Evolutionary conservation across 2,888 invertebrate genomes (phyloP), one percentile per base, ranked within the genome.

Genomic region (Drosophila mettleri): DNA sequence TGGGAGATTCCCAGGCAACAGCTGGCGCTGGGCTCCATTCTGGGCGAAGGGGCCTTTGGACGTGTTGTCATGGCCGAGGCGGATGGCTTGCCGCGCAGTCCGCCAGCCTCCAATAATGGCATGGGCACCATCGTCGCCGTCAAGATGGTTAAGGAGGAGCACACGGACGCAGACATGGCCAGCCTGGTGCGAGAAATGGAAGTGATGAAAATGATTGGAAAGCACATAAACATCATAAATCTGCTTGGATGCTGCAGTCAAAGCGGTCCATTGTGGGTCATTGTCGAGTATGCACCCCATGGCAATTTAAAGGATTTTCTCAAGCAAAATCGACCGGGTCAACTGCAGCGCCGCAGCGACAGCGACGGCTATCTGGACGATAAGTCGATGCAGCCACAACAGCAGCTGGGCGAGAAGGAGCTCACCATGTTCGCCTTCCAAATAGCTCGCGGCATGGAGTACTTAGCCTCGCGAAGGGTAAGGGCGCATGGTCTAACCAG

Each of bases 41-140:
- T 99, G 6, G 99, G 99, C 0, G 98, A 99, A 90, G 99, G 99
- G 0, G 99, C 99, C n/a, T 99, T 99, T 90, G 99, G 99, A 0
- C 97, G 98, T 88, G 99, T 99, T 0, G 96, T 98, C 31, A 96
- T 96, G 91, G 98, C 96, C 0, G 97, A 98, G 86, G 97, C 96
- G 0, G 95, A 96, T 2, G 75, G 75, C 1, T 53, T 91, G 31
- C 78, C 87, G 0, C 74, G 87, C 8, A 64, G 78, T 41, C 81
- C 78, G 3, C 49, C 69, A 3, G 45, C 76, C 0, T 70, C 62
- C 2, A 53, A 65, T 5, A 67, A 22, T 20, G 49, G 38, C 20
- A 70, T 62, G 67, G 94, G 94, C 9, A 86, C 80, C n/a, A 95
- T 97, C 7, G 99, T 99, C 0, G 99, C 99, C 27, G 99, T 99